Evolutionary conservation across 2,888 invertebrate species (phyloP).

Genomic region (Drosophila nigritarsus): DNA sequence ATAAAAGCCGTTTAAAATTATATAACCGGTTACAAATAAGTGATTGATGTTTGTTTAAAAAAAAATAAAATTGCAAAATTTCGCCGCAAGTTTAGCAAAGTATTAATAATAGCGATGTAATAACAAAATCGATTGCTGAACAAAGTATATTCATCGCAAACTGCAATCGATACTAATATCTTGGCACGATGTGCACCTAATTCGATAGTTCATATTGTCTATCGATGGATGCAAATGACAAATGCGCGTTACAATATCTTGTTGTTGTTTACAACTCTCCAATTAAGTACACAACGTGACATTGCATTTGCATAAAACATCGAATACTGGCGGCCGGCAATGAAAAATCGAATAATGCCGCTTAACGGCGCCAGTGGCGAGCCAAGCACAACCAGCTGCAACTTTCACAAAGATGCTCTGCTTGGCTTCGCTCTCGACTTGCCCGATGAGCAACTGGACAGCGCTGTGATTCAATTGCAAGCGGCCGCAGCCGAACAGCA

Average conservation of each 20-base stretch:
- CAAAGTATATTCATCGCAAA: constrained; percentile 7
- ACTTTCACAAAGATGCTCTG: constrained; percentile 53
- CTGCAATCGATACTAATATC: constrained; percentile 7
- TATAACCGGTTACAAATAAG: constrained; percentile 13
- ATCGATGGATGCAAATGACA: constrained; percentile 39
- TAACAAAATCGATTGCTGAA: constrained; percentile 1
- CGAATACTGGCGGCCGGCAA: constrained; percentile 12
- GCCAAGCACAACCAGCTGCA: constrained; percentile 22
- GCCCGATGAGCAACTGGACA: constrained; percentile 56
- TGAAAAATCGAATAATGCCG: constrained; percentile 51
- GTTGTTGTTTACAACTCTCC: constrained; percentile 19
- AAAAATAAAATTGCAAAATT: constrained; percentile 14
- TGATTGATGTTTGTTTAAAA: constrained; percentile 16
- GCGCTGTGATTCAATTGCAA: constrained; percentile 55
- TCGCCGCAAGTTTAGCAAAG: constrained; percentile 37
- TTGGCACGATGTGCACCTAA: not conserved
- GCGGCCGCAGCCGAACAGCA: constrained; percentile 49
- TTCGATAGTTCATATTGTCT: not conserved
- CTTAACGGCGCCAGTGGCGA: constrained; percentile 35
- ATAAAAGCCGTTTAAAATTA: constrained; percentile 11
- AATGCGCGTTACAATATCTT: constrained; percentile 25
- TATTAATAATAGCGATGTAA: constrained; percentile 34
- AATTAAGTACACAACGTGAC: constrained; percentile 32
- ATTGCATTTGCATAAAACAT: not conserved
- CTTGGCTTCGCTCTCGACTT: constrained; percentile 43